These are phyloP conservation scores for Hystrix cristata DNA, from an alignment of 2,113 vertebrate genomes.

Conservation along the genomic window DNA sequence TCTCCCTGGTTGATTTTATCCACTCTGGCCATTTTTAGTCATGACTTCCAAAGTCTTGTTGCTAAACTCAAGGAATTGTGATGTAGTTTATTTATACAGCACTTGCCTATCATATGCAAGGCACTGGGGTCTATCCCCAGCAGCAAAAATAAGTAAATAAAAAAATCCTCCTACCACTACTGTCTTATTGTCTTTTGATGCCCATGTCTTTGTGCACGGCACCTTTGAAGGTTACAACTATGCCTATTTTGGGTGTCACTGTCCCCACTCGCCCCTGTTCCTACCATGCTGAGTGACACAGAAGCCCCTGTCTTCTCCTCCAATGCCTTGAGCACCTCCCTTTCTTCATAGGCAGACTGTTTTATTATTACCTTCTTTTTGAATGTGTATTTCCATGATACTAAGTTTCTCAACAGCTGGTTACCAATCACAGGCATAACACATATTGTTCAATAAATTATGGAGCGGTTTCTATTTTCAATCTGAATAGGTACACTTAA, in stretches of 20 bases:
- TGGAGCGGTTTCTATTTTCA: slow-evolving; percentile 29
- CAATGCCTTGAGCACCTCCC: background rate
- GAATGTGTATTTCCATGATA: background rate
- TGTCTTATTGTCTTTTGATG: background rate
- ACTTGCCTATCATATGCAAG: background rate
- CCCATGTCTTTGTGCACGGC: background rate
- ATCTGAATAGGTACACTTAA: background rate
- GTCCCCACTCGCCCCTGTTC: background rate
- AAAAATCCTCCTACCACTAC: background rate
- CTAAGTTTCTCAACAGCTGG: background rate
- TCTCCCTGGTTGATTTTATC: background rate
- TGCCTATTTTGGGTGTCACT: background rate
- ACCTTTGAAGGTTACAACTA: background rate
- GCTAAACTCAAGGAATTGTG: background rate
- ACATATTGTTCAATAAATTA: background rate
- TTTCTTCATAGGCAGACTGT: background rate
- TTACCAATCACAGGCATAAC: background rate
- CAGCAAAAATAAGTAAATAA: background rate
- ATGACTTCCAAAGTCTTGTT: background rate
- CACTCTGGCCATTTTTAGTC: background rate
- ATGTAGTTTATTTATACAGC: background rate
- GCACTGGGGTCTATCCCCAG: background rate
- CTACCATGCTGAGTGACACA: background rate
- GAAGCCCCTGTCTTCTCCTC: background rate
- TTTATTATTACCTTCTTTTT: background rate